Percentiles rank a stretch among this genome's conserved stretches.
Conservation (phyloP, 2,888 invertebrate species). For the Diaperis boleti region DNA sequence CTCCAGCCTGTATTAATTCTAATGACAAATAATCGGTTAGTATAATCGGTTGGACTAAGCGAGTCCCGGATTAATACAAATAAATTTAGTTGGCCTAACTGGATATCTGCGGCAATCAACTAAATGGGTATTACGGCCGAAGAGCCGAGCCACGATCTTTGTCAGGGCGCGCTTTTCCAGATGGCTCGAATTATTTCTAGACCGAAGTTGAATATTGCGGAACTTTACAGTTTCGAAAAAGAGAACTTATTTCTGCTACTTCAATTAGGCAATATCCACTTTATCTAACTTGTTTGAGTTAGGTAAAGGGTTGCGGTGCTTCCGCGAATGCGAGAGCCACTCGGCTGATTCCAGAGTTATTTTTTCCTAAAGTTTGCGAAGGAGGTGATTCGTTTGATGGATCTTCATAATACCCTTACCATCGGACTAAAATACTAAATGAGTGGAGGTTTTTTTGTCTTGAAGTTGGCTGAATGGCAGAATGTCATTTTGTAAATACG, state of each 20-base stretch:
- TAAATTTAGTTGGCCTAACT: constrained; percentile 31
- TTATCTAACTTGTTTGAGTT: no score
- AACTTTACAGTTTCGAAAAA: background rate
- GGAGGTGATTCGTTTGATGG: no score
- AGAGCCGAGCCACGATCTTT: constrained; percentile 11
- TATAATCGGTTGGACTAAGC: constrained; percentile 42
- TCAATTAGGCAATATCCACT: no score
- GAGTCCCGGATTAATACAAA: constrained; percentile 38
- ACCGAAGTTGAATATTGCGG: constrained; percentile 1
- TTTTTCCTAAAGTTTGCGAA: no score
- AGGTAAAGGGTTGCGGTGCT: no score
- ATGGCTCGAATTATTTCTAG: constrained; percentile 23
- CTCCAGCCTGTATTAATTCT: constrained; percentile 48
- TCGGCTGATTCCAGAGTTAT: no score
- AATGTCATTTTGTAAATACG: no score
- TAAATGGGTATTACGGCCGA: constrained; percentile 17
- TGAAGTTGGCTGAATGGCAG: no score
- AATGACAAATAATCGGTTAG: constrained; percentile 52
- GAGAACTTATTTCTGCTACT: background rate
- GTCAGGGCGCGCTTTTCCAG: constrained; percentile 16
- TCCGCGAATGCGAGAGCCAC: no score
- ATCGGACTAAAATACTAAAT: no score
- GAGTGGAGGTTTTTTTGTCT: no score
- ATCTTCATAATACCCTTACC: no score
- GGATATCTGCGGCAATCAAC: constrained; percentile 25